Percentiles rank a stretch among this genome's conserved stretches.
Evolutionary conservation across 2,888 invertebrate species (phyloP).

Genomic region (Altica lythri): DNA sequence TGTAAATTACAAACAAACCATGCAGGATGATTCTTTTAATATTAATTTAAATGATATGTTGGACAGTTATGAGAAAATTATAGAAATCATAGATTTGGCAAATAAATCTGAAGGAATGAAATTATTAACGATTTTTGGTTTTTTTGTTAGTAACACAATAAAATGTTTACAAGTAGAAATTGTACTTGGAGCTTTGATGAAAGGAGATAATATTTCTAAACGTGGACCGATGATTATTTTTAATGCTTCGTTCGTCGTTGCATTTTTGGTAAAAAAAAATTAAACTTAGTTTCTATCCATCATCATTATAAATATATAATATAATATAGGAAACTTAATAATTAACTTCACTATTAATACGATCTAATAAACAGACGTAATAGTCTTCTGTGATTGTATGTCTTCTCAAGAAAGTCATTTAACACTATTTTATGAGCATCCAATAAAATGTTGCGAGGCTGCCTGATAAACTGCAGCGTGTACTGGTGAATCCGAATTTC

Average conservation of each 20-base stretch:
- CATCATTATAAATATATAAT: too few species aligned
- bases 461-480: too few species aligned
- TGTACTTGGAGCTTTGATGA: slow-evolving; percentile 2
- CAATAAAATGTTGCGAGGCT: too few species aligned
- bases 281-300: not conserved
- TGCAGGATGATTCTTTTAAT: too few species aligned
- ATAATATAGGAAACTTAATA: too few species aligned
- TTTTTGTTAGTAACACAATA: not conserved
- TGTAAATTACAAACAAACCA: too few species aligned
- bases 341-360: too few species aligned
- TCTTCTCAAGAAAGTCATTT: too few species aligned
- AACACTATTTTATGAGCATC: too few species aligned
- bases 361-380: too few species aligned
- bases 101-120: slow-evolving; percentile 4
- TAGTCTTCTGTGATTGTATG: too few species aligned
- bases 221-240: not conserved
- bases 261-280: not conserved
- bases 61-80: not conserved
- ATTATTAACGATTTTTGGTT: slow-evolving; percentile 7
- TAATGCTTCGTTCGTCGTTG: not conserved
- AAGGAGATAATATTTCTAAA: not conserved
- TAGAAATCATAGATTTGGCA: not conserved
- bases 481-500: too few species aligned
- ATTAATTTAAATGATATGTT: slow-evolving; percentile 5
- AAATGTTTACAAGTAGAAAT: not conserved